Conservation (phyloP, 2,797 vertebrate genomes). For the Cyprinella venusta region DNA sequence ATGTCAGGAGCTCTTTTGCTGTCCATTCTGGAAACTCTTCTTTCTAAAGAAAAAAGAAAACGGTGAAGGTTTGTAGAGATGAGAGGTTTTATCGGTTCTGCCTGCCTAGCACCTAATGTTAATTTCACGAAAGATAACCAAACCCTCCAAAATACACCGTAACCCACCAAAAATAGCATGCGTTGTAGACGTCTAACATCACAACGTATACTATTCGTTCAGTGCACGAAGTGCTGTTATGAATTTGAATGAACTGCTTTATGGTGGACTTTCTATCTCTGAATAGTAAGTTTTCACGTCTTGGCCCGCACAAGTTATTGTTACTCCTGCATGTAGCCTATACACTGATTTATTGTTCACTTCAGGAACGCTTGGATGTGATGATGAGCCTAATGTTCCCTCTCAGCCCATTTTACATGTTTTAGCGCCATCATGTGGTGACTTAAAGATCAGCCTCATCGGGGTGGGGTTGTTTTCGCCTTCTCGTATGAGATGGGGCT, state of each 20-base stretch:
- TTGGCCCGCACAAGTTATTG: background rate
- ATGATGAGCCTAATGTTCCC: background rate
- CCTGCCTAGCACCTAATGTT: constrained; percentile 18
- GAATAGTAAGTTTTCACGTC: background rate
- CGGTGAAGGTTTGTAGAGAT: constrained; percentile 84
- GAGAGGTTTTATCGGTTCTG: constrained; percentile 20
- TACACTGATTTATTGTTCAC: background rate
- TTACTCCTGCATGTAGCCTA: background rate
- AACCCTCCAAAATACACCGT: no score
- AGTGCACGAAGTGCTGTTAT: background rate
- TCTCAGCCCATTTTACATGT: constrained; percentile 9
- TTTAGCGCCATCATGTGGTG: constrained; percentile 31
- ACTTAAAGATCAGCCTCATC: background rate
- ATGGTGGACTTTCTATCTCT: background rate
- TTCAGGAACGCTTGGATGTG: background rate
- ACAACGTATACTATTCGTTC: no score
- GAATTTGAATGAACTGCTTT: background rate
- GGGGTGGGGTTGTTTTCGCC: constrained; percentile 34
- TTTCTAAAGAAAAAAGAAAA: constrained; percentile 87
- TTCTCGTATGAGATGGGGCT: background rate
- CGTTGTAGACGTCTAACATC: background rate
- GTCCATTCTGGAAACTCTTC: constrained; percentile 85
- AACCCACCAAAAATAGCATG: background rate
- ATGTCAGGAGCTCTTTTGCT: constrained; percentile 92
- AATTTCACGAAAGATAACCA: background rate